A percentile compares a stretch with the other conserved stretches of the same genome.
Conservation (phyloP, 2,113 vertebrate genomes). For the Phasianus colchicus region DNA sequence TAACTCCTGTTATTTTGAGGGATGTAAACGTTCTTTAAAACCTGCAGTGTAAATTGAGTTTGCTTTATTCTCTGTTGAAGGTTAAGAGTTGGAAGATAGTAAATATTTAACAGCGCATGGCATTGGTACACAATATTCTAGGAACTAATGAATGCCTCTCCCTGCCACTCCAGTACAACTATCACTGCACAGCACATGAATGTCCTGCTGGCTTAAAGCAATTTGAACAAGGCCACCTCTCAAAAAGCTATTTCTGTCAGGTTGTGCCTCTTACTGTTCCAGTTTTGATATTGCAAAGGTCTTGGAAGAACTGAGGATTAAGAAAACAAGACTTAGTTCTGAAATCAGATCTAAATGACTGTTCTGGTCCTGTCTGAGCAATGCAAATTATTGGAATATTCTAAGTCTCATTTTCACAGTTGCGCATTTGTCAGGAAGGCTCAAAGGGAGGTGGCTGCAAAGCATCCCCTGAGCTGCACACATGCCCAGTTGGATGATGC, state of each 20-base stretch:
- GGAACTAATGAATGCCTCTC: background rate
- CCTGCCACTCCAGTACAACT: background rate
- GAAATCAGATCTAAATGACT: background rate
- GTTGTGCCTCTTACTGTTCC: background rate
- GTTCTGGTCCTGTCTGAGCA: background rate
- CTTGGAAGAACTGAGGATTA: background rate
- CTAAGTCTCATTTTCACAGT: background rate
- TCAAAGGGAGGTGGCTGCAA: background rate
- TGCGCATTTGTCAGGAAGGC: background rate
- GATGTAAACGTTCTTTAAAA: background rate
- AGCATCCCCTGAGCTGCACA: background rate
- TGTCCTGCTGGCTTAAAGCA: background rate
- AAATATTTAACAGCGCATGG: background rate
- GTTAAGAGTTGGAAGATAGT: background rate
- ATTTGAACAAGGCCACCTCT: background rate
- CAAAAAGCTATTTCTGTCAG: background rate
- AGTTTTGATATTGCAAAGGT: background rate
- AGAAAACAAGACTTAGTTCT: background rate
- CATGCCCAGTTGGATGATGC: background rate
- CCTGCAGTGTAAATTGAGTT: background rate
- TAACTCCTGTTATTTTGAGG: background rate
- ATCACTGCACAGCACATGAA: background rate
- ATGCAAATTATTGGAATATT: background rate
- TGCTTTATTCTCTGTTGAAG: background rate
- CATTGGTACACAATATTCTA: background rate